These are phyloP conservation scores for Heteronetta atricapilla DNA, from an alignment of 2,113 vertebrate genomes.

Conservation along the genomic window DNA sequence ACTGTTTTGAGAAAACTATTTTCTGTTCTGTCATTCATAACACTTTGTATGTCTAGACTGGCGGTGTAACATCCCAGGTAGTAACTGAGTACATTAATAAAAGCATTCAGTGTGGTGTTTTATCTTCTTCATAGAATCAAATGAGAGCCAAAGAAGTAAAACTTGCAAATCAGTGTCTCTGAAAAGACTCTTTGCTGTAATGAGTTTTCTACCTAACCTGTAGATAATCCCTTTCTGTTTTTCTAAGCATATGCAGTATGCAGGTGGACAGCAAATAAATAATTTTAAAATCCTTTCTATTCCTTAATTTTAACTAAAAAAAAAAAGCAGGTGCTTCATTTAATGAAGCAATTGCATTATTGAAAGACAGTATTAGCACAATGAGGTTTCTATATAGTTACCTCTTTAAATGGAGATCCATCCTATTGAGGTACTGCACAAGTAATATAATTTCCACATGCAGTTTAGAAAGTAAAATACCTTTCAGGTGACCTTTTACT, in stretches of 20 bases:
- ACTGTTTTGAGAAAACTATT: neutral
- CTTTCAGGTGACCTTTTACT: neutral
- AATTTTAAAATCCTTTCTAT: neutral
- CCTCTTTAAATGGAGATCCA: neutral
- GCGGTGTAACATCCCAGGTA: neutral
- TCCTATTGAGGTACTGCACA: neutral
- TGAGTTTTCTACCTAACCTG: neutral
- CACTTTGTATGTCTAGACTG: neutral
- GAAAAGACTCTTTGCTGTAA: neutral
- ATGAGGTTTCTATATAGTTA: neutral
- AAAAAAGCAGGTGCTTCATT: neutral
- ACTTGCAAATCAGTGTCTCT: neutral
- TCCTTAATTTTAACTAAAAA: neutral
- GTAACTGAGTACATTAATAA: neutral
- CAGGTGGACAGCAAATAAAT: neutral
- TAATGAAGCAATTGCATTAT: neutral
- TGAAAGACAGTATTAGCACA: neutral
- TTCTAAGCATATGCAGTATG: neutral
- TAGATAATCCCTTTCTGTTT: neutral
- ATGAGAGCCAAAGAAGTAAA: neutral
- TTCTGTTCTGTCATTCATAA: neutral
- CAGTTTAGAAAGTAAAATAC: conserved; percentile 2
- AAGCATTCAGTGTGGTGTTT: neutral
- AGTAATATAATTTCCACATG: neutral
- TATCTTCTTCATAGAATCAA: neutral